Evolutionary conservation across 2,888 invertebrate species (phyloP).

Genomic region (Plebejus anna): DNA sequence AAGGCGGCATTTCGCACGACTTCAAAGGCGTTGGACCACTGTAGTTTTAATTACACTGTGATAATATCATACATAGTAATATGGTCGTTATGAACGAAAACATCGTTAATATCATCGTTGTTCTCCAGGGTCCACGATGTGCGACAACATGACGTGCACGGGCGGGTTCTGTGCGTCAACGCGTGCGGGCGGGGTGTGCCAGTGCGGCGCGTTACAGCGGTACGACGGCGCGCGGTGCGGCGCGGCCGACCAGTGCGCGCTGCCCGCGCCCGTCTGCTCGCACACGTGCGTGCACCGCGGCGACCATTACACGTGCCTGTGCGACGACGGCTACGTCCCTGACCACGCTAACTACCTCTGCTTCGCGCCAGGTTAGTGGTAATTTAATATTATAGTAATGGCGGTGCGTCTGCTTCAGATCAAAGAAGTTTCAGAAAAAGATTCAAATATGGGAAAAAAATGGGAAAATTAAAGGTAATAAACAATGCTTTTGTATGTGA

Average conservation of each 20-base stretch:
- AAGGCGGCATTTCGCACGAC: too few relatives aligned
- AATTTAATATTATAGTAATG: not conserved
- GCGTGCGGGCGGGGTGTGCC: conserved; percentile 19
- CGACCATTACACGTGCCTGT: conserved; percentile 82
- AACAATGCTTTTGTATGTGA: too few relatives aligned
- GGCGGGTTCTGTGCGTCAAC: conserved; percentile 67
- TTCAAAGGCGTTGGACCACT: too few relatives aligned
- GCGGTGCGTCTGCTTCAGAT: too few relatives aligned
- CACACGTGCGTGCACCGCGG: conserved; percentile 82
- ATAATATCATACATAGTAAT: too few relatives aligned
- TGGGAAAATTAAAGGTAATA: too few relatives aligned
- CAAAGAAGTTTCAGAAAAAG: too few relatives aligned
- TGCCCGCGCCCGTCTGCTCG: conserved; percentile 82
- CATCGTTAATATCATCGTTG: not conserved
- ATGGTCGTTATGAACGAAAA: too few relatives aligned
- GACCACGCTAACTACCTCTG: conserved; percentile 52
- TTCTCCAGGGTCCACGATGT: conserved; percentile 58
- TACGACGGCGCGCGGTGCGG: conserved; percentile 63
- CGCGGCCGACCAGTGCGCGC: conserved; percentile 83
- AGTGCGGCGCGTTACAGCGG: conserved; percentile 68
- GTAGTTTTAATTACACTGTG: too few relatives aligned
- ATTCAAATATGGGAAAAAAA: too few relatives aligned
- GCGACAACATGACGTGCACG: conserved; percentile 50
- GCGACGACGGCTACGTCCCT: conserved; percentile 68
- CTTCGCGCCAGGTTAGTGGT: conserved; percentile 53